Percentiles rank a stretch among this genome's conserved stretches.
phyloP scores from a whole-genome alignment of 1,140 invertebrate species.

The Drosophila chauvacae region DNA sequence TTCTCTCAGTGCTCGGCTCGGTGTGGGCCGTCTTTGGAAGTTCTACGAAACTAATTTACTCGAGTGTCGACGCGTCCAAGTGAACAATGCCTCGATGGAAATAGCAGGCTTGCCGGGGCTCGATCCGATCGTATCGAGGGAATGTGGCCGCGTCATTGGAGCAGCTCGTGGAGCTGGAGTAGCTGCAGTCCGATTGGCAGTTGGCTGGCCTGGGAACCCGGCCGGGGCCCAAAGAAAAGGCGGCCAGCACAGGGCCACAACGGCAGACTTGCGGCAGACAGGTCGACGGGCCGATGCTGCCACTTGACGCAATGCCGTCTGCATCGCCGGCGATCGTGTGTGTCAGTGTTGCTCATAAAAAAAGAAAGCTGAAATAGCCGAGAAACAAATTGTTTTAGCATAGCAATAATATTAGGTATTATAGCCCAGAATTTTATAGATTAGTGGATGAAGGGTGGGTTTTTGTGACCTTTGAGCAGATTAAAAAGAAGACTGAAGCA shows the following conservation, averaged over 20 bases:
- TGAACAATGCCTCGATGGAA: slow-evolving; percentile 54
- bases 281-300: slow-evolving; percentile 70
- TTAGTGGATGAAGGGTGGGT: too few relatives aligned
- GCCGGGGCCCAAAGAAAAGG: slow-evolving; percentile 6
- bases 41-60: slow-evolving; percentile 82
- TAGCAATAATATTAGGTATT: too few relatives aligned
- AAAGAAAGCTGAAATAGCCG: too few relatives aligned
- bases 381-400: too few relatives aligned
- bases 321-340: slow-evolving; percentile 61
- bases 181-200: slow-evolving; percentile 42
- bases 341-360: slow-evolving; percentile 9
- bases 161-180: slow-evolving; percentile 31
- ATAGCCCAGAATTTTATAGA: too few relatives aligned
- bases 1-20: slow-evolving; percentile 15
- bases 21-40: slow-evolving; percentile 60
- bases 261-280: slow-evolving; percentile 73
- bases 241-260: background rate
- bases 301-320: slow-evolving; percentile 76
- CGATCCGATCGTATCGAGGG: slow-evolving; percentile 8
- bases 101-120: slow-evolving; percentile 11
- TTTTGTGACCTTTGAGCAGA: background rate
- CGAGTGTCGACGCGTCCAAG: slow-evolving; percentile 65
- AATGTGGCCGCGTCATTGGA: slow-evolving; percentile 44
- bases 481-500: fast-evolving
- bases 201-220: slow-evolving; percentile 33